Percentiles rank a stretch among this genome's conserved stretches.
phyloP scores from a whole-genome alignment of 2,113 vertebrate species.

The Paradoxurus hermaphroditus region DNA sequence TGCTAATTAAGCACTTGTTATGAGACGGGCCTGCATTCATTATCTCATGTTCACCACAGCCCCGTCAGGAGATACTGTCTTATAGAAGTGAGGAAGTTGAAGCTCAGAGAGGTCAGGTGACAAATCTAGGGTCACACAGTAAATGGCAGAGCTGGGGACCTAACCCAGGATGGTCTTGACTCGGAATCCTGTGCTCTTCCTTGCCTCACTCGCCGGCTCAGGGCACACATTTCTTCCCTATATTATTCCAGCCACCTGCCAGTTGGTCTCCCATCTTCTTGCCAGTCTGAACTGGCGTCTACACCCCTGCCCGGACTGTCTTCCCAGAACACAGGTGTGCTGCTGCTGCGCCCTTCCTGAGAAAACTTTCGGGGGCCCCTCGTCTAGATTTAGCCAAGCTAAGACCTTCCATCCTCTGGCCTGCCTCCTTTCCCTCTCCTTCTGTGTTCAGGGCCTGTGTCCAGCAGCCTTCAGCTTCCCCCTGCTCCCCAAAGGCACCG shows the following conservation, averaged over 20 bases:
- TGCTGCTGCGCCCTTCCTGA: background rate
- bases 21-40: background rate
- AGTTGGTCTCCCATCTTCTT: background rate
- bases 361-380: background rate
- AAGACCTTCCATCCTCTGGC: background rate
- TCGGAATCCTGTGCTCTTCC: background rate
- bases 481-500: background rate
- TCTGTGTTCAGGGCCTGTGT: background rate
- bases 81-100: slow-evolving; percentile 13
- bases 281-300: background rate
- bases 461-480: background rate
- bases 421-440: background rate
- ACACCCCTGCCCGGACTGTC: background rate
- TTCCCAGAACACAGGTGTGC: background rate
- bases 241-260: background rate
- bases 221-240: background rate
- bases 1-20: slow-evolving; percentile 55
- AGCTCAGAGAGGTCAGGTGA: background rate
- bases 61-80: background rate
- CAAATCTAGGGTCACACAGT: background rate
- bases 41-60: background rate
- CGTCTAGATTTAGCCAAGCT: background rate
- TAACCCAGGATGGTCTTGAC: background rate
- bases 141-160: background rate
- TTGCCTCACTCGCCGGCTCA: background rate